Evolutionary conservation across 2,113 vertebrate genomes (phyloP).

Genomic region (Clarias magur): DNA sequence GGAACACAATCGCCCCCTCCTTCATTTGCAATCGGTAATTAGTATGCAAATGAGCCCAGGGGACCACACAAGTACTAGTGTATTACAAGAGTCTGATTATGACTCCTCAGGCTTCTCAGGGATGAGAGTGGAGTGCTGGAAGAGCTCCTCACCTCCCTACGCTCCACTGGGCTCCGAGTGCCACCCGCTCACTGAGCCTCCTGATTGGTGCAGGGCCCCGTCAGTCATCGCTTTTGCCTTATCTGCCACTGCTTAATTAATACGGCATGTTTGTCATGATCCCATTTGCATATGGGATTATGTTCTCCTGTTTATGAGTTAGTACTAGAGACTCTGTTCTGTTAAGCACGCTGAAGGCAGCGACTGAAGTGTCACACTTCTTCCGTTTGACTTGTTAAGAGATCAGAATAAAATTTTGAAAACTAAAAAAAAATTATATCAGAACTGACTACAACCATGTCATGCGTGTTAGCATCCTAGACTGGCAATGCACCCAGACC

Average conservation of each 20-base stretch:
- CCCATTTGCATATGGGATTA: slow-evolving; percentile 49
- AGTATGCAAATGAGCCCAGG: slow-evolving; percentile 93
- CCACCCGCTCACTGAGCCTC: slow-evolving; percentile 19
- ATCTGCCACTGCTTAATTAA: slow-evolving; percentile 41
- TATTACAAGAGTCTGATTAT: slow-evolving; percentile 96
- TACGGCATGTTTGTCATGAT: slow-evolving; percentile 32
- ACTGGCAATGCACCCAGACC: slow-evolving; percentile 17
- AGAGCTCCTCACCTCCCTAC: slow-evolving; percentile 43
- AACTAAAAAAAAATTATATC: neutral
- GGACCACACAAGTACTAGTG: slow-evolving; percentile 97
- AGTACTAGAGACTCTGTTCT: neutral
- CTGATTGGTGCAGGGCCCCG: slow-evolving; percentile 39
- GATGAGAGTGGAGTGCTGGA: slow-evolving; percentile 51
- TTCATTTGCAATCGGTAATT: slow-evolving; percentile 95
- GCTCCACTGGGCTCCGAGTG: slow-evolving; percentile 34
- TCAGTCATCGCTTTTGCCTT: slow-evolving; percentile 32
- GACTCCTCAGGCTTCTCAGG: slow-evolving; percentile 62
- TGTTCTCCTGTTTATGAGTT: slow-evolving; percentile 37
- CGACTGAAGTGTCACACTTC: neutral
- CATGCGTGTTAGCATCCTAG: slow-evolving; percentile 4
- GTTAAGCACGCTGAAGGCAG: neutral
- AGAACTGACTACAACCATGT: neutral
- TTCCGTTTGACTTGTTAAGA: neutral
- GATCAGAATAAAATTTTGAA: neutral
- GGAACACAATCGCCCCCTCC: slow-evolving; percentile 73